Conservation (phyloP, 37 sponge, comb jelly and placozoan species). For the Cladorhizidae sp. region DNA sequence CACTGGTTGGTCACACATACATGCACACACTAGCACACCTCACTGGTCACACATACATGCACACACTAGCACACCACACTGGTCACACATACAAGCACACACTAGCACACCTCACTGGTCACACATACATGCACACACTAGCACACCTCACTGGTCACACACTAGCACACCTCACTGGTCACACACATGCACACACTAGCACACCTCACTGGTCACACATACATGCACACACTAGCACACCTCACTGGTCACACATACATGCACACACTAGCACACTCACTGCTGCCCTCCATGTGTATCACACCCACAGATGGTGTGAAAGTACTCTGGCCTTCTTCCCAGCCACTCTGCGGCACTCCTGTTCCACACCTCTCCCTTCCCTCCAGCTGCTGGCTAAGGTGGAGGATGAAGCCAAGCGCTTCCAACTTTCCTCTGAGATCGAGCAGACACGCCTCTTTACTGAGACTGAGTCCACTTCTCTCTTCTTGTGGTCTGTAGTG, state of each 20-base stretch:
- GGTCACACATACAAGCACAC: no score
- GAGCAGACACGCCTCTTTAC: constrained; percentile 51
- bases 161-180: no score
- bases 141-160: no score
- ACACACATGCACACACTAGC: no score
- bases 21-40: no score
- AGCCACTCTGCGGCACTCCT: constrained; percentile 29
- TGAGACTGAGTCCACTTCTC: constrained; percentile 61
- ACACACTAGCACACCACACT: no score
- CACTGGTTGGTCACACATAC: no score
- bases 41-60: no score
- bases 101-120: no score
- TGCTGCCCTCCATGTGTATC: background rate
- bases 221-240: background rate
- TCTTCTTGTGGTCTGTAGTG: constrained; percentile 65
- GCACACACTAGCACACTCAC: background rate
- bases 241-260: background rate
- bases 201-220: no score
- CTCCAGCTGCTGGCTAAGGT: constrained; percentile 43
- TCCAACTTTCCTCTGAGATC: constrained; percentile 26
- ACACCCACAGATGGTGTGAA: constrained; percentile 77
- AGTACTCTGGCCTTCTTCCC: constrained; percentile 55
- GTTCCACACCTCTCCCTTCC: constrained; percentile 3
- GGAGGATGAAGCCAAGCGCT: constrained; percentile 60
- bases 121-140: no score